Evolutionary conservation across 2,113 vertebrate species (phyloP), one percentile per base, ranked within the genome.

Genomic region (Hydrolagus affinis): DNA sequence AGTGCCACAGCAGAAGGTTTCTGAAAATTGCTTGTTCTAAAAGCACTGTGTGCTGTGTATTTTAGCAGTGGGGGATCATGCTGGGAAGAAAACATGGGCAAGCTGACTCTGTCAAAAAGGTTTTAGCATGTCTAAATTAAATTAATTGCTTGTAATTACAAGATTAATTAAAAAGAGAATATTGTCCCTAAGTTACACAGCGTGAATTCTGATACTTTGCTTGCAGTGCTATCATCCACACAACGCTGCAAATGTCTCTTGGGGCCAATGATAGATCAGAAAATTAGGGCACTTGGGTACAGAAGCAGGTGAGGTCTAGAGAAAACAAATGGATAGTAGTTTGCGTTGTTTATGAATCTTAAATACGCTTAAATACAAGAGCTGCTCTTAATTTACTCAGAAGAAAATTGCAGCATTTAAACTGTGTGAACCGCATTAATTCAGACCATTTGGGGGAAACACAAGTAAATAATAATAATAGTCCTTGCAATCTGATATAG

Each of bases 271-370:
- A 90, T 91, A 92, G 94, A 95, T 95, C 94, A 96, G 95, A 95
- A 93, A 93, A 94, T 94, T 94, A 90, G 93, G 95, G 95, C 95
- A 96, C 95, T 96, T 95, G 95, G 78, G 60, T 95, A 95, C 95
- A 96, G 95, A 96, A 95, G 94, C 92, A 93, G 95, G 94, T 93
- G 95, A 94, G 78, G 60, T 44, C 78, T 17, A 66, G 15, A 66
- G 64, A 66, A 83, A 83, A 66, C 66, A 83, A 83, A 83, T 83
- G 78, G 78, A 28, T 83, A 83, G 66, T 83, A 17, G 60, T 10
- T 83, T 83, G 78, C 32, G 30, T 66, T 83, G 44, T 83, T 83
- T 83, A 83, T 83, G 62, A 83, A 32, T 66, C 60, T 66, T 83
- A 83, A 83, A 83, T 83, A n/a, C n/a, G n/a, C n/a, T n/a, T n/a